A percentile compares a stretch with the other conserved stretches of the same genome.
Conservation (phyloP, 2,888 invertebrate species). For the Cheilosia scutellata region DNA sequence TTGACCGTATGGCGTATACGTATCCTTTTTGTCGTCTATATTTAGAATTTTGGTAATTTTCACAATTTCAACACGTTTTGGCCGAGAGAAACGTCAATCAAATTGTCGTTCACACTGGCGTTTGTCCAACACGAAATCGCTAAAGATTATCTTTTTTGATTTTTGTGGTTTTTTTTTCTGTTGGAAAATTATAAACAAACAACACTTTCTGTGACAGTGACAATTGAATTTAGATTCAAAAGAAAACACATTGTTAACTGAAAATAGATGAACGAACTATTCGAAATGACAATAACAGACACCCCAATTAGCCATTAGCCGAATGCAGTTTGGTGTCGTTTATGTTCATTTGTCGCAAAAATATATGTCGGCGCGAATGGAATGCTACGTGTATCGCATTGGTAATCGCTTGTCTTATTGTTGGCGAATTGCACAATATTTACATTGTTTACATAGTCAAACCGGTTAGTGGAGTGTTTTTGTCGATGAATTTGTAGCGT, state of each 20-base stretch:
- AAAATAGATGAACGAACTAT: constrained; percentile 24
- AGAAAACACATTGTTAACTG: constrained; percentile 26
- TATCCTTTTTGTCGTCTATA: constrained; percentile 42
- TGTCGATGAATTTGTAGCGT: background rate
- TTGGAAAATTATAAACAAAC: constrained; percentile 32
- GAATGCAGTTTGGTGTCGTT: constrained; percentile 32
- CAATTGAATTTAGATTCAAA: constrained; percentile 29
- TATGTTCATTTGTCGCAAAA: background rate
- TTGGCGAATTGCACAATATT: constrained; percentile 50
- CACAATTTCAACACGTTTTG: constrained; percentile 59
- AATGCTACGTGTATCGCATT: constrained; percentile 36
- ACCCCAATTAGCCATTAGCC: constrained; percentile 67
- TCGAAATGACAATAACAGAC: constrained; percentile 35
- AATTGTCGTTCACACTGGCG: constrained; percentile 50
- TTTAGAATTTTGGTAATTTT: constrained; percentile 54
- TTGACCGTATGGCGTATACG: constrained; percentile 48
- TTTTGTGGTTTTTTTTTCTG: background rate
- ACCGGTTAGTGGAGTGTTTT: background rate
- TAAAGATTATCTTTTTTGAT: constrained; percentile 38
- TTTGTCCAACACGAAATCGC: constrained; percentile 31
- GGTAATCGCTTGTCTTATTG: constrained; percentile 37
- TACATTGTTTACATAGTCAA: constrained; percentile 39
- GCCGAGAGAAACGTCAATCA: constrained; percentile 70
- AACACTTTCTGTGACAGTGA: constrained; percentile 35
- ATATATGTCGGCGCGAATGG: background rate